These are phyloP conservation scores for Pentalonia nigronervosa DNA, from an alignment of 1,140 invertebrate genomes.

Conservation along the genomic window DNA sequence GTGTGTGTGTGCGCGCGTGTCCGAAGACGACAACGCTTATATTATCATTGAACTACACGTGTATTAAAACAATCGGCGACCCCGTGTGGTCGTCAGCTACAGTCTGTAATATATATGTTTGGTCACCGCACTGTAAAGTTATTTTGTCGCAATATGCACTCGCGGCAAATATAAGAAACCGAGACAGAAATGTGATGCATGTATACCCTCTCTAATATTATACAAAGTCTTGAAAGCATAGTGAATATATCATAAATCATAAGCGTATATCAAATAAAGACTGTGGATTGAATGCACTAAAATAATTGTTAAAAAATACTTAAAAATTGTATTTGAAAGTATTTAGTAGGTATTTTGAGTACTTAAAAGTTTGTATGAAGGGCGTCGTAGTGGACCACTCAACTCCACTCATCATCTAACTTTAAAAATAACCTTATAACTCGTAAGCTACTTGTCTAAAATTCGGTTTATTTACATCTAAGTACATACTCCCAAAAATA, in stretches of 20 bases:
- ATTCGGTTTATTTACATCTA: too few species aligned
- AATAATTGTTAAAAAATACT: too few species aligned
- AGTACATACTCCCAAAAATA: too few species aligned
- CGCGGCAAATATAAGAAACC: not conserved
- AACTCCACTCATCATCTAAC: too few species aligned
- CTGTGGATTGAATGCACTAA: not conserved
- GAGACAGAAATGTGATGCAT: not conserved
- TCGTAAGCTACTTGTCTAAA: too few species aligned
- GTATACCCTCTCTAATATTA: not conserved
- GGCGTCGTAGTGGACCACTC: too few species aligned
- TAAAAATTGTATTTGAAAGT: too few species aligned
- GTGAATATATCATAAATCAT: too few species aligned
- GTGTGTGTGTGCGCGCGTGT: not conserved
- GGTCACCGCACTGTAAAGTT: not conserved
- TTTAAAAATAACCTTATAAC: too few species aligned
- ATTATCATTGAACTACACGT: not conserved
- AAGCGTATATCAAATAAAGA: not conserved
- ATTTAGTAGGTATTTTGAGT: too few species aligned
- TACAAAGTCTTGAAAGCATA: too few species aligned
- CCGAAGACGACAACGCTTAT: not conserved
- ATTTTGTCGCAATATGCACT: not conserved
- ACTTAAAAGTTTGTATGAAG: too few species aligned
- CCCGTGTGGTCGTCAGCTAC: constrained; percentile 7
- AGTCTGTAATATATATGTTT: not conserved
- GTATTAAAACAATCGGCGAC: not conserved